Conservation (phyloP, 2,113 vertebrate species). For the Alethe castanea region DNA sequence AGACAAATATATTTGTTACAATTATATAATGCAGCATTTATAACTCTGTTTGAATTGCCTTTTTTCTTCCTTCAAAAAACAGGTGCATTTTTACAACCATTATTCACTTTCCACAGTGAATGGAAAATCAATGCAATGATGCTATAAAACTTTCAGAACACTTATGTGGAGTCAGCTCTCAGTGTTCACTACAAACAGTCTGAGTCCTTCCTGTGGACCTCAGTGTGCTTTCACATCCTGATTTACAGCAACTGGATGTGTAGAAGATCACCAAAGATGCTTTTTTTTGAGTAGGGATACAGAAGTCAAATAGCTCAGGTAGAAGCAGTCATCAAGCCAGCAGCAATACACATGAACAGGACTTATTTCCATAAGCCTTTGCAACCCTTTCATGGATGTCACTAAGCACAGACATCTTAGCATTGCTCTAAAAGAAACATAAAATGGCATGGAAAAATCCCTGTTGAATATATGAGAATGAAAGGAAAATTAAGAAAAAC, state of each 20-base stretch:
- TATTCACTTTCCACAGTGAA: constrained; percentile 9
- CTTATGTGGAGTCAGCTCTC: not conserved
- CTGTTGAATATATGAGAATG: not conserved
- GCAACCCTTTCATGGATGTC: not conserved
- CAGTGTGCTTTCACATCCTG: not conserved
- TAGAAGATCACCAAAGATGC: not conserved
- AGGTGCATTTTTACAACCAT: not conserved
- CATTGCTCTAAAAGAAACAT: constrained; percentile 9
- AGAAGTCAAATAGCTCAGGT: not conserved
- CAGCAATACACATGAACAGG: not conserved
- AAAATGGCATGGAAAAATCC: not conserved
- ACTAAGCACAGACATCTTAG: not conserved
- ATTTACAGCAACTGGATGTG: not conserved
- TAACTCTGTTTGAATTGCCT: not conserved
- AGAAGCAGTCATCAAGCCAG: not conserved
- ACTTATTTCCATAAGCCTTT: not conserved
- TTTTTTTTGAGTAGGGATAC: not conserved
- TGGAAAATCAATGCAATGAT: constrained; percentile 32
- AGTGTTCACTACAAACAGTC: not conserved
- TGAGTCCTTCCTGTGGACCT: not conserved
- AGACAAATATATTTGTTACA: constrained; percentile 27
- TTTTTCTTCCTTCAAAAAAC: not conserved
- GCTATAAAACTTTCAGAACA: not conserved
- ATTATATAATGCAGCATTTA: not conserved
- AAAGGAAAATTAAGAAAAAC: not conserved